Evolutionary conservation across 2,797 vertebrate species (phyloP).

Genomic region (Diglossa cyanea): DNA sequence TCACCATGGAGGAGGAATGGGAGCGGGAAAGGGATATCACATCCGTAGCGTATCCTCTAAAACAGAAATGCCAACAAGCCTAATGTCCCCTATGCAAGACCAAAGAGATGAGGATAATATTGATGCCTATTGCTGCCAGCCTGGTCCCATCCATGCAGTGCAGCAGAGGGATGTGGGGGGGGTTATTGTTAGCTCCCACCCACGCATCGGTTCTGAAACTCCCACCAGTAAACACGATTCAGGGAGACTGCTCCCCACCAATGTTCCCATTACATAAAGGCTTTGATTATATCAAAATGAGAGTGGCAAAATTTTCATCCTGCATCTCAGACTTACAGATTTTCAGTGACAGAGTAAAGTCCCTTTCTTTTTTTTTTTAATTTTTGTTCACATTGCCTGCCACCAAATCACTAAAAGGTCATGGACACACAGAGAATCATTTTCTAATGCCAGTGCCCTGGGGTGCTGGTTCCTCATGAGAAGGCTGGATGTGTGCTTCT

Average conservation of each 20-base stretch:
- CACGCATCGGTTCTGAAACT: not conserved
- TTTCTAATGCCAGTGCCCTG: not conserved
- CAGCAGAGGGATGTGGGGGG: not conserved
- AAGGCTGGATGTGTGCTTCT: not conserved
- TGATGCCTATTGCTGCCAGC: not conserved
- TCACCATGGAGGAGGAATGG: not conserved
- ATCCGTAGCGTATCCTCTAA: accelerated
- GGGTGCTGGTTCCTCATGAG: not conserved
- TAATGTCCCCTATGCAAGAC: not conserved
- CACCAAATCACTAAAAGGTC: not conserved
- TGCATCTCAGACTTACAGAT: not conserved
- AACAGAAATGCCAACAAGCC: not conserved
- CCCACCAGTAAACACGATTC: constrained; percentile 14
- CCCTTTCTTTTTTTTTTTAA: not conserved
- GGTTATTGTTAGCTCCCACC: not conserved
- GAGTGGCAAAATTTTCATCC: not conserved
- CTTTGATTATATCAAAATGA: not conserved
- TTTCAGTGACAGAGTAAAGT: not conserved
- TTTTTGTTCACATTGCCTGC: not conserved
- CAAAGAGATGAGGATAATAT: not conserved
- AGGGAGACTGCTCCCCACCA: constrained; percentile 10
- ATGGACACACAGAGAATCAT: not conserved
- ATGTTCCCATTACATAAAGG: constrained; percentile 13
- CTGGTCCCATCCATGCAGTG: not conserved
- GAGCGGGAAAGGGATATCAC: not conserved